These are phyloP conservation scores for Euwallacea fornicatus DNA, from an alignment of 1,140 invertebrate genomes.

Conservation along the genomic window DNA sequence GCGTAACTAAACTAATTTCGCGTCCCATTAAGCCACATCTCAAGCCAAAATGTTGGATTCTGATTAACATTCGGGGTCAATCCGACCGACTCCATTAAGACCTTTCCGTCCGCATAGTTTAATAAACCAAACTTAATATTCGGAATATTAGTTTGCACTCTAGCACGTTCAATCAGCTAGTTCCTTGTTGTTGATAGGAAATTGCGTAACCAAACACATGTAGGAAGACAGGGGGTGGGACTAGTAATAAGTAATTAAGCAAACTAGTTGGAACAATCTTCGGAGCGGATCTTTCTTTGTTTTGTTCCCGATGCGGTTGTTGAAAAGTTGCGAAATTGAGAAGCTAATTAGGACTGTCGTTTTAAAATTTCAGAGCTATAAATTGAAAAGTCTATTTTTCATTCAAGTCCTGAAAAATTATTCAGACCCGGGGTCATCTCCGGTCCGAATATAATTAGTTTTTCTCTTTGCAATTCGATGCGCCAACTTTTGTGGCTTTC, in stretches of 20 bases:
- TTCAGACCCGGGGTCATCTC: conserved; percentile 5
- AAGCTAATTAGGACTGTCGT: no score
- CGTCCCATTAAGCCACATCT: conserved; percentile 26
- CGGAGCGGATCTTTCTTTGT: no score
- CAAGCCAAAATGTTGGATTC: conserved; percentile 19
- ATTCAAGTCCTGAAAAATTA: conserved; percentile 16
- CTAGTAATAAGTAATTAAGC: no score
- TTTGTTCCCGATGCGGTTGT: no score
- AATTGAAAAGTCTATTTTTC: conserved; percentile 10
- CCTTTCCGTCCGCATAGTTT: conserved; percentile 27
- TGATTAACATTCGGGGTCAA: conserved; percentile 30
- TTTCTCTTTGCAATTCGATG: conserved; percentile 15
- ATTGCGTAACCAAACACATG: conserved; percentile 15
- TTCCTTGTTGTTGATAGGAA: conserved; percentile 13
- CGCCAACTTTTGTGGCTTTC: conserved; percentile 20
- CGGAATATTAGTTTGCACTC: conserved; percentile 16
- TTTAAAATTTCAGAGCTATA: not conserved
- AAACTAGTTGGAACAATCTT: no score
- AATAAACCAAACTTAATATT: conserved; percentile 30
- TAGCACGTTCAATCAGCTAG: conserved; percentile 18
- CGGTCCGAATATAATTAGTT: conserved; percentile 26
- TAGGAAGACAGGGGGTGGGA: not conserved
- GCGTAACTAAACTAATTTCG: conserved; percentile 20
- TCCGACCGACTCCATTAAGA: conserved; percentile 24
- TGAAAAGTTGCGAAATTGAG: no score